Evolutionary conservation across 2,888 invertebrate genomes (phyloP), one percentile per base, ranked within the genome.

Genomic region (Eupithecia exiguata): DNA sequence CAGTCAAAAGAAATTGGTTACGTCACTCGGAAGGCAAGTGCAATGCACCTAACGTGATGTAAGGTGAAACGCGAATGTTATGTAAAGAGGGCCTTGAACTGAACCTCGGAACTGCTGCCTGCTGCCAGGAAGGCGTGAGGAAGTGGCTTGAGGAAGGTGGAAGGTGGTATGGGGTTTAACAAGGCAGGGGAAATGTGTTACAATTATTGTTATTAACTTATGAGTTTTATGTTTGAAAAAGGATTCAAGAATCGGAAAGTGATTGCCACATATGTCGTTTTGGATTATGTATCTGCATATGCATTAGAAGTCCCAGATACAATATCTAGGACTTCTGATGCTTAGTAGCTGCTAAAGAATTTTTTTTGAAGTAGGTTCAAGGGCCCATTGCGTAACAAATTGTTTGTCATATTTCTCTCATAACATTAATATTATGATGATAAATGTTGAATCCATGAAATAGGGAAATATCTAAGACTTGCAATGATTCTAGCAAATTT

Each of bases 61-160:
- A 83, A 83, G 82, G 82, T 74, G 79, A 79, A 80, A 79, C 76
- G 75, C 71, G 68, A 62, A 49, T 53, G 72, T 84, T 83, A 81
- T 76, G 69, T 40, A 77, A 77, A 30, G 46, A 74, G 84, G 79
- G 84, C 84, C 84, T 84, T 84, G 84, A 84, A 84, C 83, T 84
- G 84, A 84, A 84, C 83, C 78, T 81, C 77, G 77, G 76, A 78
- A 80, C 80, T 76, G 79, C 70, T 38, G 18, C 2, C 5, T 49
- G 16, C 10, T 40, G 46, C 67, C n/a, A 77, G 79, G 79, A 78
- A 71, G 67, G 67, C 46, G 68, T 46, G 65, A 63, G 70, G 63
- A 65, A 46, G 62, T 66, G n/a, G 5, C 21, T 25, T 25, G 12
- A 58, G 58, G 58, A 53, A 58, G 53, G 53, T 53, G 53, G 53